These are phyloP conservation scores for Glyptemys insculpta DNA, from an alignment of 2,797 vertebrate genomes.

Conservation along the genomic window DNA sequence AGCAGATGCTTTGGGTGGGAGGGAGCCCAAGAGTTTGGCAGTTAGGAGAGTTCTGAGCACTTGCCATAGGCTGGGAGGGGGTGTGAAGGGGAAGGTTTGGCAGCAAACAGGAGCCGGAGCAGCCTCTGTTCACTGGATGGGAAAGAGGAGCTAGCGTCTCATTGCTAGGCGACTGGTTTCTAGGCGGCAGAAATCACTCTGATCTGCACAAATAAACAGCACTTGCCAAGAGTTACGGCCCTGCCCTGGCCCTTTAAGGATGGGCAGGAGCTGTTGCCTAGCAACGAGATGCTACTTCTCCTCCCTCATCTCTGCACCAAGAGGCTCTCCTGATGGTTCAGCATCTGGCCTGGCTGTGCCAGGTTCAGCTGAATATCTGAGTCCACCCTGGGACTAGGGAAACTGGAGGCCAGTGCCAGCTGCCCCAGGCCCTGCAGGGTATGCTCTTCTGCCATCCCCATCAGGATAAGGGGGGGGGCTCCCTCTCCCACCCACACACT, in stretches of 20 bases:
- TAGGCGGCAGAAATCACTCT: conserved; percentile 13
- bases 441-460: neutral
- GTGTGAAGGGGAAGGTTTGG: neutral
- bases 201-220: neutral
- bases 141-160: neutral
- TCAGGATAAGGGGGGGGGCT: too few relatives aligned
- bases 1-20: conserved; percentile 22
- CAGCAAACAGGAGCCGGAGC: neutral
- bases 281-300: neutral
- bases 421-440: neutral
- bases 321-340: neutral
- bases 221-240: neutral
- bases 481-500: too few relatives aligned
- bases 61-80: neutral
- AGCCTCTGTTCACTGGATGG: neutral
- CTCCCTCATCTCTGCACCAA: neutral
- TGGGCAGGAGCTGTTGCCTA: neutral
- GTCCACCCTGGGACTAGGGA: fast-evolving
- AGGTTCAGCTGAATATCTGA: neutral
- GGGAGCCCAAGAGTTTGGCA: neutral
- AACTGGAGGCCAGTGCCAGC: neutral
- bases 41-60: neutral
- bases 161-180: conserved; percentile 40
- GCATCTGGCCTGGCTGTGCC: fast-evolving
- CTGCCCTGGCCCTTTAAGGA: neutral